Conservation (phyloP, 1,140 invertebrate genomes). For the Drosophila persimilis region DNA sequence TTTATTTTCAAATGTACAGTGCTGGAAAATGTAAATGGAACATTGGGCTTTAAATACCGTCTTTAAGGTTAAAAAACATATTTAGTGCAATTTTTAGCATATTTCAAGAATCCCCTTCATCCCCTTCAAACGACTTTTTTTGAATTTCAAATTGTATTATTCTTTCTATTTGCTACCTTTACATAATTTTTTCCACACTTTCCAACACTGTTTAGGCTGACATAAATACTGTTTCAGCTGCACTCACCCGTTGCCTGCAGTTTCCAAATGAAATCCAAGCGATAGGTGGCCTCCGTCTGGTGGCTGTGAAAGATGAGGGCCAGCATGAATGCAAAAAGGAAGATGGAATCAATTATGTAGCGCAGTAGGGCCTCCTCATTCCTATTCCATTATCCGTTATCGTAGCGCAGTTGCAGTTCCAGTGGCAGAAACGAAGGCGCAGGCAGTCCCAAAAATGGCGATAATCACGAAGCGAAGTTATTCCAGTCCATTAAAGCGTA, state of each 20-base stretch:
- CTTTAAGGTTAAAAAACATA: no score
- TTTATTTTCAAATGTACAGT: no score
- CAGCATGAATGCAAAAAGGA: constrained; percentile 87
- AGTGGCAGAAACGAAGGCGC: not conserved
- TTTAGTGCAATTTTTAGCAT: no score
- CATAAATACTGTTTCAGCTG: constrained; percentile 11
- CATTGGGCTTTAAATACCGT: no score
- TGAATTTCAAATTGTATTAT: no score
- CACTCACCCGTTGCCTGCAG: constrained; percentile 91
- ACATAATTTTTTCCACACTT: not conserved
- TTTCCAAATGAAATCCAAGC: constrained; percentile 97
- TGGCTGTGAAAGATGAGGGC: constrained; percentile 93
- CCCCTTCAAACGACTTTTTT: no score
- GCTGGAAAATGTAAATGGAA: no score
- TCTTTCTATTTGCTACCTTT: not conserved
- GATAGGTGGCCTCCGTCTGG: constrained; percentile 93
- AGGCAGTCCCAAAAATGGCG: constrained; percentile 28
- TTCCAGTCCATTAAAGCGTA: constrained; percentile 70
- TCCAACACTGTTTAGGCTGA: no score
- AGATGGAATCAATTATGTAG: constrained; percentile 82
- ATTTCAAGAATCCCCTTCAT: no score
- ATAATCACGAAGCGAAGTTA: constrained; percentile 63
- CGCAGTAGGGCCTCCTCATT: constrained; percentile 79
- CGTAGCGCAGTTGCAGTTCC: constrained; percentile 8
- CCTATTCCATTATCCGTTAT: constrained; percentile 33